A percentile compares a stretch with the other conserved stretches of the same genome.
Conservation (phyloP, 2,888 invertebrate species). For the Leptinotarsa juncta region DNA sequence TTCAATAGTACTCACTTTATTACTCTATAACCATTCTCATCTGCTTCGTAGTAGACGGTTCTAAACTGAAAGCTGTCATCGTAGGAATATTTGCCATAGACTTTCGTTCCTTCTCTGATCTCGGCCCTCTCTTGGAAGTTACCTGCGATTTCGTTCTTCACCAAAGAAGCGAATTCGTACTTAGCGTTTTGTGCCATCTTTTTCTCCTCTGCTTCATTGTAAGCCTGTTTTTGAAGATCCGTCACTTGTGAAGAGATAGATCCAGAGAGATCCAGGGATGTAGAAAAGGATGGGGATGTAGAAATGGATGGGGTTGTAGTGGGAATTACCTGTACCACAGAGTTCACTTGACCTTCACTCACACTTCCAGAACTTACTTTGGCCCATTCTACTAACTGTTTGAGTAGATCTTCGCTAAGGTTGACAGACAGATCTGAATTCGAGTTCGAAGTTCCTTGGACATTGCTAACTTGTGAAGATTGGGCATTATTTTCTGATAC, state of each 20-base stretch:
- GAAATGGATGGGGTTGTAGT: neutral
- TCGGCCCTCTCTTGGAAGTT: constrained; percentile 62
- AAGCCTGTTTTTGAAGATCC: neutral
- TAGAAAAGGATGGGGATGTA: neutral
- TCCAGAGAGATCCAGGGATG: no score
- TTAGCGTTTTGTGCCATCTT: constrained; percentile 55
- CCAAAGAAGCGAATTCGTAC: constrained; percentile 63
- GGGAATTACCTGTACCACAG: neutral
- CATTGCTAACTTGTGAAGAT: neutral
- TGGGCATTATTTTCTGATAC: neutral
- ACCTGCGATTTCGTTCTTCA: constrained; percentile 64
- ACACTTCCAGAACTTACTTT: neutral
- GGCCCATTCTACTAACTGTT: neutral
- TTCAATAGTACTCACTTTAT: constrained; percentile 64
- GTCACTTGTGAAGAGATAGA: neutral
- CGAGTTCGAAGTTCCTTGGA: neutral
- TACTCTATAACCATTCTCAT: constrained; percentile 71
- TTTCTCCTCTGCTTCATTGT: constrained; percentile 18
- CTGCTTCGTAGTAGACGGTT: constrained; percentile 70
- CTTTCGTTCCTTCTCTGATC: constrained; percentile 61
- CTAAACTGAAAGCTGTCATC: constrained; percentile 70
- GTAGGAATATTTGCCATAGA: constrained; percentile 69
- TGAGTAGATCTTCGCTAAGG: neutral
- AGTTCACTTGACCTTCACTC: neutral
- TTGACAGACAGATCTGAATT: neutral